Evolutionary conservation across 92 coral and sea anemone species (phyloP).

Genomic region (Epizoanthus stellaris): DNA sequence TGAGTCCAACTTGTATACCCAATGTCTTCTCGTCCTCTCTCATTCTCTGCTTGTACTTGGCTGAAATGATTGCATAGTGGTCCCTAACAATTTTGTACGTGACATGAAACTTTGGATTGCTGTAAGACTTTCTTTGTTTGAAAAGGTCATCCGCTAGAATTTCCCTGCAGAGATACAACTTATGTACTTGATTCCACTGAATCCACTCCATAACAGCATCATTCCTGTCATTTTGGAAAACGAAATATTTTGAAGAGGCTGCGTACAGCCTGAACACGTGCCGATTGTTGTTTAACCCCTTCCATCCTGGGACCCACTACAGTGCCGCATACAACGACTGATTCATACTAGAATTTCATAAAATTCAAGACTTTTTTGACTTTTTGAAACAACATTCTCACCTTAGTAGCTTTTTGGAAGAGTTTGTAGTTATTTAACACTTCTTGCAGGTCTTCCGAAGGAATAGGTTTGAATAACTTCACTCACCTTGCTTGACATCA

Average conservation of each 20-base stretch:
- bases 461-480: too few relatives aligned
- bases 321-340: too few relatives aligned
- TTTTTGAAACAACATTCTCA: too few relatives aligned
- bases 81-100: constrained; percentile 7
- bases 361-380: too few relatives aligned
- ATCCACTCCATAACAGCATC: constrained; percentile 4
- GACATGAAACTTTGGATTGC: neutral
- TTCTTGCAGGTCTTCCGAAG: too few relatives aligned
- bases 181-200: neutral
- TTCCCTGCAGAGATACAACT: constrained; percentile 8
- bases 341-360: too few relatives aligned
- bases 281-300: too few relatives aligned
- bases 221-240: constrained; percentile 1
- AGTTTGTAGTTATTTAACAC: too few relatives aligned
- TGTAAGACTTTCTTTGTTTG: neutral
- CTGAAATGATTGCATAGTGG: constrained; percentile 10
- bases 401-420: too few relatives aligned
- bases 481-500: too few relatives aligned
- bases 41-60: neutral
- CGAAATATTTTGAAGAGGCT: neutral
- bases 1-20: constrained; percentile 12
- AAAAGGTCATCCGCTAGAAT: neutral
- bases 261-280: too few relatives aligned
- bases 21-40: constrained; percentile 13
- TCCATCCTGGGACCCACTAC: too few relatives aligned